Conservation (phyloP, 2,113 vertebrate genomes). For the Panthera tigris region DNA sequence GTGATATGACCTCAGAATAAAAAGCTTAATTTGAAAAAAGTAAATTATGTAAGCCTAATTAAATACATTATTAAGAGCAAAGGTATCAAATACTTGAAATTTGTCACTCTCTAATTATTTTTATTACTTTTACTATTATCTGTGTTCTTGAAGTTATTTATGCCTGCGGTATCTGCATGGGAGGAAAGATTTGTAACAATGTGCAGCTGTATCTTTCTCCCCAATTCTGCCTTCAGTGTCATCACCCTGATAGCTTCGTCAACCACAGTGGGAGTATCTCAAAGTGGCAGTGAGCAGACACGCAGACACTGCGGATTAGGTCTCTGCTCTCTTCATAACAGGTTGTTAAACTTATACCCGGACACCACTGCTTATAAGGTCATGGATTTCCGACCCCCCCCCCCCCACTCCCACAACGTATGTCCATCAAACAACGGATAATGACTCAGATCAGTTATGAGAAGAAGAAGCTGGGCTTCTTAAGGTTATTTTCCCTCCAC, state of each 20-base stretch:
- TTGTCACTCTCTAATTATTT: neutral
- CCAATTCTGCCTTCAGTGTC: neutral
- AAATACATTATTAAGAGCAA: neutral
- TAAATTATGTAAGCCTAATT: neutral
- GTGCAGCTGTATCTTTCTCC: neutral
- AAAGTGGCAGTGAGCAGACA: neutral
- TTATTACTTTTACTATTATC: neutral
- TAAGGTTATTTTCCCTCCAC: neutral
- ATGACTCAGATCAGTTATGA: neutral
- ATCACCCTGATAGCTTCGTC: neutral
- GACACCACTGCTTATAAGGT: neutral
- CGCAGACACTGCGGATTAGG: neutral
- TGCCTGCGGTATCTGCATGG: neutral
- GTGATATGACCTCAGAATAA: neutral
- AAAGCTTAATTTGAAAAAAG: conserved; percentile 8
- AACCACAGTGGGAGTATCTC: neutral
- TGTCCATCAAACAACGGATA: neutral
- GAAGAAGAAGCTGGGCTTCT: neutral
- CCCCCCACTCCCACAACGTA: neutral
- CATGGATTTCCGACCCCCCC: neutral
- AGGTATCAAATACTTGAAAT: neutral
- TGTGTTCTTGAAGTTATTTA: neutral
- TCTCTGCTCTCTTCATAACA: neutral
- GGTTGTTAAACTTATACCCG: neutral
- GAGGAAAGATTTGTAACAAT: neutral